Evolutionary conservation across 2,888 invertebrate species (phyloP).

Genomic region (Cryptus viduatorius): DNA sequence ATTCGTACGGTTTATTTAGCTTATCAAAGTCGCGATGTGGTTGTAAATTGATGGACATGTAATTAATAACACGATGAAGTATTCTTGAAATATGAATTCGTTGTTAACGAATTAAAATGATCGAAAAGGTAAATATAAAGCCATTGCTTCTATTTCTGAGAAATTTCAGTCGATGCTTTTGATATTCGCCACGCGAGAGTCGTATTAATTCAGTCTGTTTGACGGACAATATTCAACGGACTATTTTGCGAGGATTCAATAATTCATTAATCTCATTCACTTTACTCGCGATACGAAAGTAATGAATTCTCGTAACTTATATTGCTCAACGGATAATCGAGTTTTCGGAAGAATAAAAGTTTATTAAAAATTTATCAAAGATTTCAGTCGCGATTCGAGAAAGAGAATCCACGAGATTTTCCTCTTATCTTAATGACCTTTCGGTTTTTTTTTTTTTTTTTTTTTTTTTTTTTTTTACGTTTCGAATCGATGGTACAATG

Average conservation of each 20-base stretch:
- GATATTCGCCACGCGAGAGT: background rate
- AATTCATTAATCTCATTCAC: constrained; percentile 21
- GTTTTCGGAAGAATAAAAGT: background rate
- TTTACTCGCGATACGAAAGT: background rate
- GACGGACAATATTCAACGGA: background rate
- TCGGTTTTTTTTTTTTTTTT: background rate
- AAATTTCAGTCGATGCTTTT: background rate
- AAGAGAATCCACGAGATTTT: too few species aligned
- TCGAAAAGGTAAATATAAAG: too few species aligned
- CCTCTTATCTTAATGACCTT: too few species aligned
- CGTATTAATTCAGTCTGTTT: constrained; percentile 7
- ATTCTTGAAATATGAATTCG: background rate
- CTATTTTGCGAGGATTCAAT: background rate
- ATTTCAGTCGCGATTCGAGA: too few species aligned
- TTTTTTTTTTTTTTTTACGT: background rate
- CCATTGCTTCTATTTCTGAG: too few species aligned
- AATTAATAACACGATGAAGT: background rate
- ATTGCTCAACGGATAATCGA: background rate
- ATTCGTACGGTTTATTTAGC: background rate
- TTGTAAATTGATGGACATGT: background rate
- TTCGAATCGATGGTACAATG: background rate
- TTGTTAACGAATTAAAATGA: too few species aligned
- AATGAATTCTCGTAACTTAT: background rate
- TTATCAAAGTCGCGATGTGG: background rate
- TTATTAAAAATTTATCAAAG: background rate